Evolutionary conservation across 2,797 vertebrate genomes (phyloP).

Genomic region (Picus viridis): DNA sequence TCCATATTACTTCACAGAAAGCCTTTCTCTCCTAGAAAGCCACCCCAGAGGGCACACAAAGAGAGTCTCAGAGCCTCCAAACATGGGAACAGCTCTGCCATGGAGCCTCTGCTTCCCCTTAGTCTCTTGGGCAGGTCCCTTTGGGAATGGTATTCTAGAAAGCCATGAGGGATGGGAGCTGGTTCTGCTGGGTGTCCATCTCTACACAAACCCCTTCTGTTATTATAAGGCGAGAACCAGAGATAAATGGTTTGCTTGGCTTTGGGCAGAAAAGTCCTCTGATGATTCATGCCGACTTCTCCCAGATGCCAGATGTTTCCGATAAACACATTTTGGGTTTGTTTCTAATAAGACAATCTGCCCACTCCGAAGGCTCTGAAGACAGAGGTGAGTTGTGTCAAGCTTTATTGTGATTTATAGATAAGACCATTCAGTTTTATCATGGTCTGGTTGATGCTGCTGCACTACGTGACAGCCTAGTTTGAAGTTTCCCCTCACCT

Average conservation of each 20-base stretch:
- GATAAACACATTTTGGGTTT: conserved; percentile 11
- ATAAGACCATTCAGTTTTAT: conserved; percentile 16
- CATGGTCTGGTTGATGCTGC: background rate
- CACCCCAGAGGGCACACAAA: background rate
- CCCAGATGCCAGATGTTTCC: background rate
- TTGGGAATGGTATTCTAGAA: background rate
- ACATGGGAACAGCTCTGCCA: background rate
- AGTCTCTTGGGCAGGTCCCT: background rate
- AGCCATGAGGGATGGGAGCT: background rate
- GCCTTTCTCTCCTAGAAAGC: background rate
- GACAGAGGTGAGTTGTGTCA: conserved; percentile 34
- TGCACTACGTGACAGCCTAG: background rate
- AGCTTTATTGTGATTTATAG: conserved; percentile 49
- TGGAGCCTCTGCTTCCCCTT: rapidly evolving
- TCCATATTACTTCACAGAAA: background rate
- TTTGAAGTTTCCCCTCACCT: background rate
- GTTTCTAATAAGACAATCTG: conserved; percentile 30
- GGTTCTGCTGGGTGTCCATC: background rate
- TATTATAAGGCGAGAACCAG: background rate
- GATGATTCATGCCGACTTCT: background rate
- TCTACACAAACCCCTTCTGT: background rate
- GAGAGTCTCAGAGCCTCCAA: background rate
- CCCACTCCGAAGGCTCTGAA: background rate
- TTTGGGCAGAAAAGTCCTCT: background rate
- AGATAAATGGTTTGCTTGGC: background rate